A percentile compares a stretch with the other conserved stretches of the same genome.
phyloP scores from a whole-genome alignment of 2,888 invertebrate species.

The Peribatodes rhomboidaria region DNA sequence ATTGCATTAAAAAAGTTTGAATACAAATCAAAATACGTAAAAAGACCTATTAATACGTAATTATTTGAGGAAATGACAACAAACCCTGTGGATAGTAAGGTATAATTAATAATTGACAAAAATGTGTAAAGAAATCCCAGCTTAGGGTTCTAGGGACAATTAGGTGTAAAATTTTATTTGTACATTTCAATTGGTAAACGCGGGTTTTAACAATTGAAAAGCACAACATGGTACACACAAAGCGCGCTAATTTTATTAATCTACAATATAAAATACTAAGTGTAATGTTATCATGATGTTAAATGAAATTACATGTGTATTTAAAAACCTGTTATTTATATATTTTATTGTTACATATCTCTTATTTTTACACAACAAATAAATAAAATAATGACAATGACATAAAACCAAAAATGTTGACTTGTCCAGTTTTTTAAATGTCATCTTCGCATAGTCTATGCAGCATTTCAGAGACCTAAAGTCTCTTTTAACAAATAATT shows the following conservation, averaged over 20 bases:
- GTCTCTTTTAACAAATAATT: constrained; percentile 25
- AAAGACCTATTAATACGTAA: constrained; percentile 51
- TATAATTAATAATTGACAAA: constrained; percentile 78
- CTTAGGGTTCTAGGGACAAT: constrained; percentile 59
- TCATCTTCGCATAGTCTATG: constrained; percentile 7
- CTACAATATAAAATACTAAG: constrained; percentile 35
- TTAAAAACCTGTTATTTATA: neutral
- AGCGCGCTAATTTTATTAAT: constrained; percentile 57
- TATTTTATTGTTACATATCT: neutral
- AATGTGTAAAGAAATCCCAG: constrained; percentile 75
- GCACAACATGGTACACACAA: constrained; percentile 64
- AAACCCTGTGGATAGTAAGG: constrained; percentile 77
- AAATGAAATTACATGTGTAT: constrained; percentile 9
- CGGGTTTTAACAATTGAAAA: constrained; percentile 53
- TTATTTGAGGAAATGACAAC: constrained; percentile 72
- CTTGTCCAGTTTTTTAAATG: neutral
- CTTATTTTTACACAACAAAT: neutral
- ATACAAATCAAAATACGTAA: neutral
- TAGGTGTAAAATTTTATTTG: constrained; percentile 50
- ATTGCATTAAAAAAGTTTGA: neutral
- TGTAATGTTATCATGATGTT: constrained; percentile 9
- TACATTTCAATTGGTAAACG: constrained; percentile 48
- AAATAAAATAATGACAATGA: too few relatives aligned
- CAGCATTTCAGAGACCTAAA: too few relatives aligned
- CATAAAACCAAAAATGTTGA: too few relatives aligned